Percentiles rank a stretch among this genome's conserved stretches.
Evolutionary conservation across 2,113 vertebrate species (phyloP).

Genomic region (Astur gentilis): DNA sequence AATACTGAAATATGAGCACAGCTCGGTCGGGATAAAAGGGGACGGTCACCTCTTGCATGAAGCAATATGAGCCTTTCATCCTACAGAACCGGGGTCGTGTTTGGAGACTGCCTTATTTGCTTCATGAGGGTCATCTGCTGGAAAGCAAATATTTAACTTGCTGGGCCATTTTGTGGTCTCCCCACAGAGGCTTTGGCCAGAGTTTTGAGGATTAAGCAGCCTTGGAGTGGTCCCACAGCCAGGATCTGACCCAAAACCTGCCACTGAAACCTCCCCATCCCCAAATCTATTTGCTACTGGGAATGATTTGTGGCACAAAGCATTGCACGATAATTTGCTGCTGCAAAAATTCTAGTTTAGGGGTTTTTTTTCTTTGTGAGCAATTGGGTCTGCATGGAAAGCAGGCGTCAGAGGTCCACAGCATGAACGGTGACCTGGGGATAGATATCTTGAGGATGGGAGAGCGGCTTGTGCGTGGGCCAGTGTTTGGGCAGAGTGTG

Average conservation of each 20-base stretch:
- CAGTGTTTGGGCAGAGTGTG: background rate
- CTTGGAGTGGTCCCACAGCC: background rate
- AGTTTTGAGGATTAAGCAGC: background rate
- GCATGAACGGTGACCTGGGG: background rate
- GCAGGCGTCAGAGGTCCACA: background rate
- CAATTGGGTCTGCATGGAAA: background rate
- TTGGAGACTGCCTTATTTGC: background rate
- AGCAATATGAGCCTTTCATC: background rate
- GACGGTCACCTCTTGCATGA: background rate
- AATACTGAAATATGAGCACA: accelerated
- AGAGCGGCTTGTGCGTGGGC: accelerated
- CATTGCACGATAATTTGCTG: background rate
- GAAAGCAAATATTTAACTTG: background rate
- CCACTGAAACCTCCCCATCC: background rate
- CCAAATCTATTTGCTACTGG: background rate
- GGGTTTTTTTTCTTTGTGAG: background rate
- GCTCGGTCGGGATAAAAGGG: background rate
- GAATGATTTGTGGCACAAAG: background rate
- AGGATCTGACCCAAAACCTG: background rate
- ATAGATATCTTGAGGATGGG: background rate
- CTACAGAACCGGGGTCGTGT: accelerated
- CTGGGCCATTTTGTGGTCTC: background rate
- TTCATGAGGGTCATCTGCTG: background rate
- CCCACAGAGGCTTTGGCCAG: background rate
- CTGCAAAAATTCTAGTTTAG: background rate